Evolutionary conservation across 2,888 invertebrate genomes (phyloP).

Genomic region (Strigamia transsilvanica): DNA sequence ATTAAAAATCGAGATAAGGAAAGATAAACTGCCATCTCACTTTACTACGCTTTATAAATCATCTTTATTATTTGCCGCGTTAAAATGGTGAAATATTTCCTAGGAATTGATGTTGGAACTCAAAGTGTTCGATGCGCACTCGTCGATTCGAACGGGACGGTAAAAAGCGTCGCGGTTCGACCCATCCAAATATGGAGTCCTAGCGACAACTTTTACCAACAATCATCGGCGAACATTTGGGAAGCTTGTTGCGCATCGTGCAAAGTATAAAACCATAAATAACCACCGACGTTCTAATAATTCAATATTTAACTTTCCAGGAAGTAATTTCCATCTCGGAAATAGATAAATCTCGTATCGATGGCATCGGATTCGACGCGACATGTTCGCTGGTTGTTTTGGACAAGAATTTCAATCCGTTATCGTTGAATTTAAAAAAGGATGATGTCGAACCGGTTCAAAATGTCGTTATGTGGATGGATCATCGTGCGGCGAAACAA

Average conservation of each 20-base stretch:
- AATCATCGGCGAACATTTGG: constrained; percentile 92
- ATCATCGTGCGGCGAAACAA: constrained; percentile 84
- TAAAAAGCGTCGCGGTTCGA: constrained; percentile 69
- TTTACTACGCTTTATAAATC: neutral
- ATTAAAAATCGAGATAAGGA: neutral
- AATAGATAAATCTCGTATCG: neutral
- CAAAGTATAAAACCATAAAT: constrained; percentile 69
- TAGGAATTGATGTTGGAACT: constrained; percentile 94
- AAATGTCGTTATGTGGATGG: constrained; percentile 92
- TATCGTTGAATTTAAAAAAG: constrained; percentile 71
- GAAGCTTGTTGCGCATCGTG: constrained; percentile 75
- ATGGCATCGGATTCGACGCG: constrained; percentile 92
- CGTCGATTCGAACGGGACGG: constrained; percentile 74
- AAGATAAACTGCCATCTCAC: neutral
- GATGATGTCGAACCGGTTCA: constrained; percentile 71
- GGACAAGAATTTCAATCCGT: constrained; percentile 74
- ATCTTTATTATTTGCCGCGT: neutral
- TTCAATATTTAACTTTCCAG: neutral
- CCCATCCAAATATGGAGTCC: constrained; percentile 80
- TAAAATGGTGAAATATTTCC: constrained; percentile 68
- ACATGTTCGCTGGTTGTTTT: constrained; percentile 91
- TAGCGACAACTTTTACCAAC: constrained; percentile 81
- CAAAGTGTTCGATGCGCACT: constrained; percentile 88
- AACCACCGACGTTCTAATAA: neutral
- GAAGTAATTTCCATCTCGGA: neutral